Evolutionary conservation across 1,140 invertebrate genomes (phyloP), one percentile per base, ranked within the genome.

Genomic region (Calephelis nemesis): DNA sequence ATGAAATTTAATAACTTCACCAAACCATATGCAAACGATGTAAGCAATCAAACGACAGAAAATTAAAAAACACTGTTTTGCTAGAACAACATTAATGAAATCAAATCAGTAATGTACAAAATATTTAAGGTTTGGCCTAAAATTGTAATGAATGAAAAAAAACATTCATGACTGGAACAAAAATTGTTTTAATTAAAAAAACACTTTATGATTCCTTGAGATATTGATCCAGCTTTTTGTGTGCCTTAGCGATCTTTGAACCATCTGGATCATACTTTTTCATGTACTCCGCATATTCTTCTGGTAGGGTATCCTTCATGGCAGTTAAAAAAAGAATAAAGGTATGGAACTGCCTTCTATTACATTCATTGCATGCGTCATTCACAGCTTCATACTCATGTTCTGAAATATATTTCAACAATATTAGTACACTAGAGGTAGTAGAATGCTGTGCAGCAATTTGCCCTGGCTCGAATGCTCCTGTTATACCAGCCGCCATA

Each of bases 231-330:
- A 50, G n/a, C n/a, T 50, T 50, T 50, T 50, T 50, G n/a, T 50
- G n/a, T 50, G 13, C 13, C 7, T 50, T 50, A 50, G 49, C 49
- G 12, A 50, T 50, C 13, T 50, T 50, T 4, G 49, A 13, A 95
- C 42, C 62, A 9, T 63, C 62, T 8, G 45, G 42, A 19, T 63
- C 62, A 7, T 63, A 63, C 13, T 63, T 47, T 45, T 47, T 47
- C 15, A 47, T 45, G 95, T 0, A 94, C 93, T n/a, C 50, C 58
- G 42, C 45, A 47, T 15, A 63, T 7, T 63, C 62, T 7, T 13
- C 45, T 1, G 62, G 62, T 19, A 63, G 47, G 9, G 45, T 12
- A 1, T 63, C 13, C 13, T 47, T 11, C 45, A 47, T 13, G 5
- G n/a, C 45, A n/a, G 15, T 47, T 7, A 63, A 13, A 47, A 63